Base-by-base conservation (phyloP, 2,113 vertebrate genomes). In the Lamprologus callipterus region DNA sequence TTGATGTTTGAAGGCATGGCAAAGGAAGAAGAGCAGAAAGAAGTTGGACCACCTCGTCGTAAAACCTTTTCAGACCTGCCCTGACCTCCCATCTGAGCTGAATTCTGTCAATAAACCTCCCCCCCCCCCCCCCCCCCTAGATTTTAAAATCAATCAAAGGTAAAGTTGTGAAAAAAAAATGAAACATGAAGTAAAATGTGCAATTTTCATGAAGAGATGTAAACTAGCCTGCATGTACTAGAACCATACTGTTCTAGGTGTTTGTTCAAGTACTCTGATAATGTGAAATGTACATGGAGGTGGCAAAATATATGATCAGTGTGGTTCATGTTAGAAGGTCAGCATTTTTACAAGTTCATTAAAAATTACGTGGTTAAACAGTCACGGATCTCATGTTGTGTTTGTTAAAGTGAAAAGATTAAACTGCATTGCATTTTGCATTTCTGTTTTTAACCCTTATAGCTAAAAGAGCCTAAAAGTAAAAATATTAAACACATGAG, bases 1-100 rank as follows among this genome's bases (percentile, higher is more conserved):
- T 91, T 97, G 90, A 97, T 97, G 96, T 97, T 96, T 79, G 97
- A 97, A 86, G 95, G 95, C 73, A 97, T 95, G 93, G 95, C 91
- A 3, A 97, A 93, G 88, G 96, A 97, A 51, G 89, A 93, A 21
- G 95, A 97, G 31, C 85, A 94, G 51, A 95, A 95, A 88, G 92
- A 94, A 6, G 58, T 11, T 1, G 94, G 94, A 31, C 96, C 95
- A 68, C 96, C 97, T 8, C 7, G 85, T 51, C 97, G 96, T 88
- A 97, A 96, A 92, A 95, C 93, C 4, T 95, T 98, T 88, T 94
- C 96, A 84, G 96, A 97, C 26, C 93, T 97, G 80, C 97, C 97
- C 9, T 96, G 90, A 21, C 9, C 19, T 3, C 14, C 16, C 23
- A 83, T 45, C 10, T 1, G 6, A 65, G n/a, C 17, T 35, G 13